These are phyloP conservation scores for Rhizoglyphus robini DNA, from an alignment of 1,140 invertebrate genomes.

Conservation along the genomic window DNA sequence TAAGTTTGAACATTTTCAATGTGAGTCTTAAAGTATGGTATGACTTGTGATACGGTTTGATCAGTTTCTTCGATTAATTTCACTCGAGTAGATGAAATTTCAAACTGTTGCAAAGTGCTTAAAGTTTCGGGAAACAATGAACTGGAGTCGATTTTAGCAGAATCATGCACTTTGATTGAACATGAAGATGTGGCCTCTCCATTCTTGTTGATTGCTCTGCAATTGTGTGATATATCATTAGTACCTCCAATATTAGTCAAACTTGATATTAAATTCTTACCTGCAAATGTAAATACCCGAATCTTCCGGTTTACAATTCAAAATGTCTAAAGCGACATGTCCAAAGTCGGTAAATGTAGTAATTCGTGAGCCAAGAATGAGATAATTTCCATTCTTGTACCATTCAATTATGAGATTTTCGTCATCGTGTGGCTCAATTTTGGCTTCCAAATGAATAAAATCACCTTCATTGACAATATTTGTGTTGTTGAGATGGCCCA, in stretches of 20 bases:
- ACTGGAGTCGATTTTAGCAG: slow-evolving; percentile 14
- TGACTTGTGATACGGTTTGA: not conserved
- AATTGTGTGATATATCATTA: too few relatives aligned
- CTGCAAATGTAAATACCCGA: slow-evolving; percentile 76
- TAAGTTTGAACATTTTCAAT: slow-evolving; percentile 80
- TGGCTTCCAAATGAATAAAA: slow-evolving; percentile 87
- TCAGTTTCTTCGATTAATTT: not conserved
- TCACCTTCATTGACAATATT: slow-evolving; percentile 65
- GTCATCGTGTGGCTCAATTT: slow-evolving; percentile 78
- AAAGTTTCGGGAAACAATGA: slow-evolving; percentile 11
- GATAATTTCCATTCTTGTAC: slow-evolving; percentile 42
- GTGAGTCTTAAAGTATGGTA: slow-evolving; percentile 56
- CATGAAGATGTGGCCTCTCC: slow-evolving; percentile 74
- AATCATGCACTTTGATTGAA: slow-evolving; percentile 66
- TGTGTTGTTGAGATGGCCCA: slow-evolving; percentile 72
- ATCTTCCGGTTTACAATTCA: slow-evolving; percentile 70
- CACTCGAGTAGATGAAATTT: not conserved
- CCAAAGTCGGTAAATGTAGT: slow-evolving; percentile 75
- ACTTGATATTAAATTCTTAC: not conserved
- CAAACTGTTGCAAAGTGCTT: not conserved
- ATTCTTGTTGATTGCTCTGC: slow-evolving; percentile 69
- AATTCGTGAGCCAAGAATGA: slow-evolving; percentile 60
- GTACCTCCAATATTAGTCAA: too few relatives aligned
- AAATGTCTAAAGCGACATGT: slow-evolving; percentile 77
- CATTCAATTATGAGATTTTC: slow-evolving; percentile 77